Base-by-base conservation (phyloP, 2,113 vertebrate genomes). In the Syngnathus scovelli region DNA sequence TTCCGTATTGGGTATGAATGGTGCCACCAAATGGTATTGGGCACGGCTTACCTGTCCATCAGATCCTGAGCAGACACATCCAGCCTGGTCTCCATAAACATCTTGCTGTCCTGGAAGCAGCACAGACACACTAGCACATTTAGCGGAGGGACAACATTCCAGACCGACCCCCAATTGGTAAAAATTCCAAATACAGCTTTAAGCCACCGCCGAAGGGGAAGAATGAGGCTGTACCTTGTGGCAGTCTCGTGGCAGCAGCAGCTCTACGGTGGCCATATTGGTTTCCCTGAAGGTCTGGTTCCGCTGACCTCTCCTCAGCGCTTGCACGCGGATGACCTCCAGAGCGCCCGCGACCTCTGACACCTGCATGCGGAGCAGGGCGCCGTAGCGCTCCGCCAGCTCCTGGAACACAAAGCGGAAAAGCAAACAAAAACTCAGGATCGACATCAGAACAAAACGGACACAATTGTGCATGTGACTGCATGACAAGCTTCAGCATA, bases 241-340 rank as follows among this genome's bases (percentile, higher is more conserved):
- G 43, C 48, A 0, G 7, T 74, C 81, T 61, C 68, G 74, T 8
- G 96, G 94, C 68, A 98, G 85, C 68, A 91, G 90, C 11, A 98
- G 88, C 78, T 98, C 94, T 55, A 98, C 88, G 0, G 94, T 94
- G 0, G 96, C 96, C 66, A 98, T 83, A 1, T 89, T 90, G 0
- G 92, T 96, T 55, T 93, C 86, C 71, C 84, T 94, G 65, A 89
- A 98, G 13, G 88, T 88, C 72, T 92, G 89, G 83, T 98, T 98
- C 72, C 93, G 91, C 48, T 85, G 85, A 16, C 94, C 94, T 19
- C 93, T 91, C 68, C 90, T 90, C 37, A 98, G 80, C 0, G 96
- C 90, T 87, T 93, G 94, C 36, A 83, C 84, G 1, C 95, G 81
- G 74, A 99, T 94, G 66, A 86, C 83, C 85, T 98, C 96, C 69